Evolutionary conservation across 1,140 invertebrate species (phyloP).

Genomic region (Tetragnatha versicolor): DNA sequence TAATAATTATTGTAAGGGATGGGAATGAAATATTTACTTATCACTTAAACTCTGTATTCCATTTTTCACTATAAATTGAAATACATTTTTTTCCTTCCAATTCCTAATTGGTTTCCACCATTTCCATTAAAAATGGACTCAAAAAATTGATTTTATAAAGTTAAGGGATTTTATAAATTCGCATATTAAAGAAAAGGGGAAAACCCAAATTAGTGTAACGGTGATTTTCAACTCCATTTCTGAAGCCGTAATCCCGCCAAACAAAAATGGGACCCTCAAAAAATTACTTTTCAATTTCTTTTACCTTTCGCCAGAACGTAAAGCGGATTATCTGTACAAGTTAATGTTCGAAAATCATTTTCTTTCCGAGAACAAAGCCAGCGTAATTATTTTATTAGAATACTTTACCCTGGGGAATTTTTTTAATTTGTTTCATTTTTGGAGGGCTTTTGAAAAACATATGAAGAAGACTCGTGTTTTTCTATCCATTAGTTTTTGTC

Average conservation of each 20-base stretch:
- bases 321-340: constrained; percentile 32
- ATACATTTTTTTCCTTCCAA: background rate
- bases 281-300: constrained; percentile 13
- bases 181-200: constrained; percentile 3
- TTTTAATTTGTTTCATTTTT: constrained; percentile 20
- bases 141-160: background rate
- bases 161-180: background rate
- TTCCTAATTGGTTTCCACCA: background rate
- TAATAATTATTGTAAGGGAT: no score
- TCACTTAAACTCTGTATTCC: background rate
- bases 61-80: background rate
- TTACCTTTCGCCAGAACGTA: background rate
- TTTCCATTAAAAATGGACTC: background rate
- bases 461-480: background rate
- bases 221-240: constrained; percentile 13
- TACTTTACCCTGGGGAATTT: constrained; percentile 11
- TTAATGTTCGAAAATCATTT: constrained; percentile 46
- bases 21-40: background rate
- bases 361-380: constrained; percentile 18
- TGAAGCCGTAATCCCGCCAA: background rate
- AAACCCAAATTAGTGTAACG: constrained; percentile 13
- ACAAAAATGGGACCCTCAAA: constrained; percentile 10
- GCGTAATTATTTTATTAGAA: constrained; percentile 43
- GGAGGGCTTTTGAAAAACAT: background rate
- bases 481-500: constrained; percentile 3